A percentile compares a stretch with the other conserved stretches of the same genome.
These are phyloP conservation scores for Patella caerulea DNA, from an alignment of 2,888 invertebrate species.

Conservation along the genomic window DNA sequence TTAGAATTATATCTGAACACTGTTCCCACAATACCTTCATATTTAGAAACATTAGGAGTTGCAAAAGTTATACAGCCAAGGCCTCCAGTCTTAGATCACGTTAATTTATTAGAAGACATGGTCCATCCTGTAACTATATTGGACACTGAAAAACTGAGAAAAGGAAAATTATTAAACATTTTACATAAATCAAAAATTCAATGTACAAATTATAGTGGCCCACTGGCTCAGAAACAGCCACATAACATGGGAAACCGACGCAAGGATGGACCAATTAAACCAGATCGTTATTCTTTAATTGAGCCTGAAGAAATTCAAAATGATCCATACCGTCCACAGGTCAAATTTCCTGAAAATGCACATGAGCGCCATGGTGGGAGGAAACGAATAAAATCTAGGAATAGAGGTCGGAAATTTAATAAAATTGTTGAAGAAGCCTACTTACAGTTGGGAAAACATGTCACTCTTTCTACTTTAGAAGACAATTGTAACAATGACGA, in stretches of 20 bases:
- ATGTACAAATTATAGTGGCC: neutral
- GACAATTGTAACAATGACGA: too few species aligned
- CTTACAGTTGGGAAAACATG: too few species aligned
- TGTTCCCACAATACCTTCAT: neutral
- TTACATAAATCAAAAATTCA: neutral
- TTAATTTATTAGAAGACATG: neutral
- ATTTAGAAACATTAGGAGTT: neutral
- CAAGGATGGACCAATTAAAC: neutral
- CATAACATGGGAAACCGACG: neutral
- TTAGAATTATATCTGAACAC: too few species aligned
- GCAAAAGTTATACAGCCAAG: neutral
- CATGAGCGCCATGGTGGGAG: too few species aligned
- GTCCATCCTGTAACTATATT: neutral
- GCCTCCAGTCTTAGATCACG: neutral
- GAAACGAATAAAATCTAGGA: too few species aligned
- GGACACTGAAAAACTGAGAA: neutral
- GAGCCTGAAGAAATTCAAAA: too few species aligned
- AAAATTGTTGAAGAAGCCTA: too few species aligned
- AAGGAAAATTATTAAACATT: slow-evolving; percentile 1
- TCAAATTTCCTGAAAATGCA: too few species aligned
- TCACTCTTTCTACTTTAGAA: too few species aligned
- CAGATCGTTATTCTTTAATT: neutral
- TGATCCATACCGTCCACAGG: too few species aligned
- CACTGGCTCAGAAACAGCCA: neutral
- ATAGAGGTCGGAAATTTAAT: too few species aligned